Conservation (phyloP, 2,888 invertebrate species). For the Polyploca ridens region DNA sequence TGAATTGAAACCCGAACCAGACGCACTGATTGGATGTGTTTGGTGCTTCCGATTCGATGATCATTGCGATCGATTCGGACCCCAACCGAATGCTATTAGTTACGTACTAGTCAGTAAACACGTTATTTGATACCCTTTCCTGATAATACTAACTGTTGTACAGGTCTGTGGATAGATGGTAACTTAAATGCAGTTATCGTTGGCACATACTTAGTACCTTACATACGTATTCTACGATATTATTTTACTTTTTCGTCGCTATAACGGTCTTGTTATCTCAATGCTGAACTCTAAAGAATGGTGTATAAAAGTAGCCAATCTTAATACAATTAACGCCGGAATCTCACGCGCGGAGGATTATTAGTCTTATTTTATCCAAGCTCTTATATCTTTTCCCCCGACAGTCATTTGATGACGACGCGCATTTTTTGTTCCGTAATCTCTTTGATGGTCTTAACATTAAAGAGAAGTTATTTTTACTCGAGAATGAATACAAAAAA, state of each 20-base stretch:
- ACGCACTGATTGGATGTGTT: conserved; percentile 11
- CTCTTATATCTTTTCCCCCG: conserved; percentile 24
- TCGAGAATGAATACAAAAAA: conserved; percentile 8
- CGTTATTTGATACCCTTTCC: background rate
- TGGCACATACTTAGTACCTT: no score
- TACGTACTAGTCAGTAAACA: background rate
- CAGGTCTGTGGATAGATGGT: background rate
- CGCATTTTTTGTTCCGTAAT: conserved; percentile 47
- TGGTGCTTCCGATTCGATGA: conserved; percentile 7
- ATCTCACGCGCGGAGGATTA: conserved; percentile 45
- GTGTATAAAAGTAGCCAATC: conserved; percentile 24
- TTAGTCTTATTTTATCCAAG: conserved; percentile 28
- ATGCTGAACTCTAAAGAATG: conserved; percentile 20
- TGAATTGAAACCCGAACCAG: conserved; percentile 9
- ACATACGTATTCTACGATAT: no score
- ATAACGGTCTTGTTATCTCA: background rate
- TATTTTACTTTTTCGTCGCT: no score
- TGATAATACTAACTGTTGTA: background rate
- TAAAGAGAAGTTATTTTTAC: conserved; percentile 33
- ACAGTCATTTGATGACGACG: conserved; percentile 50
- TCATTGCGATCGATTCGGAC: conserved; percentile 10
- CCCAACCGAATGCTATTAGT: background rate
- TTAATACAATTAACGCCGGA: conserved; percentile 32
- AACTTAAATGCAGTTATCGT: no score
- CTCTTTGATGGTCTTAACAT: conserved; percentile 52